phyloP scores from a whole-genome alignment of 2,797 vertebrate genomes.

The Phalanger gymnotis region DNA sequence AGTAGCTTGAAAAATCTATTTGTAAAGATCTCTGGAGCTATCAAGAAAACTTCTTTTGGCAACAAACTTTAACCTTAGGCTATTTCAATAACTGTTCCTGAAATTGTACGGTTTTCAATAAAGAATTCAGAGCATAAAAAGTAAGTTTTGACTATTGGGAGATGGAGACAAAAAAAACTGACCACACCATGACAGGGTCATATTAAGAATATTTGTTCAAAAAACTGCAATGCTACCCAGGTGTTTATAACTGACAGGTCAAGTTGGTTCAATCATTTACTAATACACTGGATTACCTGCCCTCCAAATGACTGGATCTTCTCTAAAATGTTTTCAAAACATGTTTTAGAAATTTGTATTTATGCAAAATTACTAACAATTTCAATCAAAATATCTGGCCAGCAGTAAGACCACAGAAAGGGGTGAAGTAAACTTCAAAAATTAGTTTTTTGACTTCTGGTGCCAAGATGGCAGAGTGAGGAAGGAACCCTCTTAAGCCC shows the following conservation, averaged over 20 bases:
- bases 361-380: not conserved
- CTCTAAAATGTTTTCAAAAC: constrained; percentile 47
- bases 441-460: not conserved
- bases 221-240: not conserved
- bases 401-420: not conserved
- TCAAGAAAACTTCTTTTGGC: not conserved
- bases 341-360: not conserved
- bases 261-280: constrained; percentile 23
- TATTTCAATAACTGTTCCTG: not conserved
- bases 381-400: not conserved
- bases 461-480: not conserved
- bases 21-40: not conserved
- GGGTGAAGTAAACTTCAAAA: not conserved
- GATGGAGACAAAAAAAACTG: not conserved
- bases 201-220: constrained; percentile 47
- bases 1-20: not conserved
- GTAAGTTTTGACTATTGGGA: constrained; percentile 56
- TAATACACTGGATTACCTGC: constrained; percentile 40
- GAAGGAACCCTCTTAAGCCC: not conserved
- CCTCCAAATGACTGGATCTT: constrained; percentile 29
- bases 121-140: constrained; percentile 43
- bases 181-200: constrained; percentile 5
- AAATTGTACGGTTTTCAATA: not conserved
- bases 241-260: constrained; percentile 42
- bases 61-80: not conserved